Evolutionary conservation across 2,888 invertebrate species (phyloP).

Genomic region (Sarcophaga rosellei): DNA sequence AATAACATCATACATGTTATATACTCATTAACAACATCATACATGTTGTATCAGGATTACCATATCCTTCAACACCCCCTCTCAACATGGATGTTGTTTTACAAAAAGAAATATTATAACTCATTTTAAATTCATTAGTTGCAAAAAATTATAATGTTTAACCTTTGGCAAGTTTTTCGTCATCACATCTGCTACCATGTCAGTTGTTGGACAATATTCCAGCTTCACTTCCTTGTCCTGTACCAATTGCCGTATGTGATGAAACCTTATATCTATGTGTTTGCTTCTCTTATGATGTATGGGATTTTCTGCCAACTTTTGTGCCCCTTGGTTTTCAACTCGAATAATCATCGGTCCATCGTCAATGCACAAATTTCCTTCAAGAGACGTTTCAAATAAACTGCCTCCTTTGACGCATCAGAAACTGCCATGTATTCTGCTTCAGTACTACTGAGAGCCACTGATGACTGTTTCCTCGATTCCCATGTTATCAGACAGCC

Average conservation of each 20-base stretch:
- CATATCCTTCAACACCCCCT: too few species aligned
- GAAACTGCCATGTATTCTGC: conserved; percentile 38
- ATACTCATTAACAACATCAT: too few species aligned
- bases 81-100: too few species aligned
- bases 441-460: conserved; percentile 43
- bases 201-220: too few species aligned
- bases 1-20: too few species aligned
- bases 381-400: conserved; percentile 23
- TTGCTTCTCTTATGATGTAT: too few species aligned
- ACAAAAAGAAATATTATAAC: too few species aligned
- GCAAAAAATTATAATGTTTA: not conserved
- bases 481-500: conserved; percentile 40
- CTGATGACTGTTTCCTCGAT: not conserved
- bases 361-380: conserved; percentile 1
- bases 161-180: not conserved
- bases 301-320: conserved; percentile 28
- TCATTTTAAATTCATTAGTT: not conserved
- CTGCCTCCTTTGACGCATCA: not conserved
- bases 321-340: conserved; percentile 58
- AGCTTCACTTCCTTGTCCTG: not conserved
- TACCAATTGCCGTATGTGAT: not conserved
- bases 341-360: not conserved
- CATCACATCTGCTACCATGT: not conserved
- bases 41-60: too few species aligned
- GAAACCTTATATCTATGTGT: not conserved